Conservation (phyloP, 2,113 vertebrate species). For the Microtus pennsylvanicus region DNA sequence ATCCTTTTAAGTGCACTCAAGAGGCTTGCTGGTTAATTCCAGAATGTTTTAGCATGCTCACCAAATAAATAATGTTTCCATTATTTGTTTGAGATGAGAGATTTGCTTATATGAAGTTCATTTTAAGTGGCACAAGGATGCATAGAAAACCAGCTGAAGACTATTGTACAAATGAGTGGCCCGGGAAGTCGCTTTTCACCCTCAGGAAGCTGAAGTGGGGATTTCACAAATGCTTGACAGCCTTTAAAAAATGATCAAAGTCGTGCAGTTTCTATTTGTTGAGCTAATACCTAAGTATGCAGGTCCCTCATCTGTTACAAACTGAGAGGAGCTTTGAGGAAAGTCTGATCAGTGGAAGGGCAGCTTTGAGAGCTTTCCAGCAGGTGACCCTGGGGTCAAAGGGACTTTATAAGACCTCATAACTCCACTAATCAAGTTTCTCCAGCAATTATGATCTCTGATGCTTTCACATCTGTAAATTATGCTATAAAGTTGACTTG, state of each 20-base stretch:
- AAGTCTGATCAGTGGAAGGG: not conserved
- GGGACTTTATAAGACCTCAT: not conserved
- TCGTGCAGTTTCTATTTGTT: not conserved
- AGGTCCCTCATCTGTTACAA: not conserved
- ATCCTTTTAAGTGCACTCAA: conserved; percentile 45
- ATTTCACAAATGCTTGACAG: conserved; percentile 14
- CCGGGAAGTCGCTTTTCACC: not conserved
- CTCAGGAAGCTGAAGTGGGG: not conserved
- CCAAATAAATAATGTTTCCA: conserved; percentile 54
- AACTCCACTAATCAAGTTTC: not conserved
- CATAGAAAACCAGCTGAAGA: conserved; percentile 5
- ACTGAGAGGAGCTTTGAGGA: not conserved
- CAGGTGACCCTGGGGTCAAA: conserved; percentile 18
- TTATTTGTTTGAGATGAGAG: not conserved
- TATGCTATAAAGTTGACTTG: not conserved
- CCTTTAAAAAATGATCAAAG: not conserved
- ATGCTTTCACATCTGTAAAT: conserved; percentile 24
- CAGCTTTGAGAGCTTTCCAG: not conserved
- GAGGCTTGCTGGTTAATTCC: conserved; percentile 16
- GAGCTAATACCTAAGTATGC: not conserved
- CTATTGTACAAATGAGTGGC: not conserved
- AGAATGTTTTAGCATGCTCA: conserved; percentile 8
- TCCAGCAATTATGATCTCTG: not conserved
- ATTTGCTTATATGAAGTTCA: not conserved
- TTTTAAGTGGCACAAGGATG: not conserved